Conservation (phyloP, 2,113 vertebrate genomes). For the Hemibagrus wyckioides region DNA sequence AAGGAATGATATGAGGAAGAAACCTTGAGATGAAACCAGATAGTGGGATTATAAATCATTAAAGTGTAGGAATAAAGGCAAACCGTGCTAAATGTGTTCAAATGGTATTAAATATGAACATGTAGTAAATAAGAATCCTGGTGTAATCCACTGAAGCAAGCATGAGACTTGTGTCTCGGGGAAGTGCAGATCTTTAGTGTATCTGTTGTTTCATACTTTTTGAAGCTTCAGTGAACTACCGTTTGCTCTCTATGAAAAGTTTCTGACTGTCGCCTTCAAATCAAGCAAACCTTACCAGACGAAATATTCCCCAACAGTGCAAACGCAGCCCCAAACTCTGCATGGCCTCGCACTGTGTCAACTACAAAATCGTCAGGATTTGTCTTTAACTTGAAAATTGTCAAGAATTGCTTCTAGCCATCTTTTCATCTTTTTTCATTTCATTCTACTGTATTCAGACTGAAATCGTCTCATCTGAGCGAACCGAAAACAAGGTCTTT, state of each 20-base stretch:
- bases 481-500: slow-evolving; percentile 56
- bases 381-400: slow-evolving; percentile 40
- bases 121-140: neutral
- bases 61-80: neutral
- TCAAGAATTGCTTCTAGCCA: slow-evolving; percentile 59
- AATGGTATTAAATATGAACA: neutral
- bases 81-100: neutral
- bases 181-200: neutral
- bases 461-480: slow-evolving; percentile 31
- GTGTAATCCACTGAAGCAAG: neutral
- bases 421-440: slow-evolving; percentile 42
- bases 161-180: neutral
- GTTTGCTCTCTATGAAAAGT: slow-evolving; percentile 17
- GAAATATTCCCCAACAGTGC: slow-evolving; percentile 43
- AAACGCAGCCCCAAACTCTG: slow-evolving; percentile 44
- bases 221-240: neutral
- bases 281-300: slow-evolving; percentile 35
- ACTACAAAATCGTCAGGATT: slow-evolving; percentile 29
- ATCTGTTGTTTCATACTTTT: neutral
- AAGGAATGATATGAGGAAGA: neutral
- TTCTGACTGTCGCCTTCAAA: slow-evolving; percentile 20
- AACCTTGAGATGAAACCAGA: neutral
- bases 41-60: neutral
- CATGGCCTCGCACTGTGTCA: slow-evolving; percentile 33
- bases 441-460: slow-evolving; percentile 45